Percentiles rank a stretch among this genome's conserved stretches.
Conservation (phyloP, 2,113 vertebrate species). For the Equus przewalskii region DNA sequence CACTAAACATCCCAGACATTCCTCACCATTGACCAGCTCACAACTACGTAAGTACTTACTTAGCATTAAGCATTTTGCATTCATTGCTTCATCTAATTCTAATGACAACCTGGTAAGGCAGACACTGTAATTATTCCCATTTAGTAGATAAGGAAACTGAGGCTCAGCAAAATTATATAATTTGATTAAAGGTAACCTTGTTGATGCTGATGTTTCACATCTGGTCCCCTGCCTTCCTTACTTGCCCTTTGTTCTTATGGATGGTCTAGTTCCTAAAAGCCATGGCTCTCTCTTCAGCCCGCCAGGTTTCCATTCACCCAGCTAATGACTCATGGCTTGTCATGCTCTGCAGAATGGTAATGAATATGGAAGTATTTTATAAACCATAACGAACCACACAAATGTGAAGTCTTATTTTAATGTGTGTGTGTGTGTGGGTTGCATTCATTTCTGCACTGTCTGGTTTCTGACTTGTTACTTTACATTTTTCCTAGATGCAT, state of each 20-base stretch:
- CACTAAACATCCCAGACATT: not conserved
- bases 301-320: not conserved
- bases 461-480: conserved; percentile 41
- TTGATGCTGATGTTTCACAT: not conserved
- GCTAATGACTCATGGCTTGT: not conserved
- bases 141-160: conserved; percentile 24
- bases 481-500: not conserved
- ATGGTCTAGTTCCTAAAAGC: not conserved
- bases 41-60: not conserved
- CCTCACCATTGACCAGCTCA: not conserved
- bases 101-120: not conserved
- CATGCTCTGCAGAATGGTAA: not conserved
- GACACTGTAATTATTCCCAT: not conserved
- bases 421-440: not conserved
- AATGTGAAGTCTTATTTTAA: not conserved
- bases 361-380: not conserved
- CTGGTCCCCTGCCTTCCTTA: not conserved
- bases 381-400: not conserved
- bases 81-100: not conserved
- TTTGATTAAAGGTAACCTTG: not conserved
- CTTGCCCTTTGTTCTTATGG: not conserved
- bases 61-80: not conserved
- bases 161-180: conserved; percentile 1
- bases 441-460: not conserved
- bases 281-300: not conserved